Evolutionary conservation across 2,888 invertebrate species (phyloP), one percentile per base, ranked within the genome.

Genomic region (Hydriomena furcata): DNA sequence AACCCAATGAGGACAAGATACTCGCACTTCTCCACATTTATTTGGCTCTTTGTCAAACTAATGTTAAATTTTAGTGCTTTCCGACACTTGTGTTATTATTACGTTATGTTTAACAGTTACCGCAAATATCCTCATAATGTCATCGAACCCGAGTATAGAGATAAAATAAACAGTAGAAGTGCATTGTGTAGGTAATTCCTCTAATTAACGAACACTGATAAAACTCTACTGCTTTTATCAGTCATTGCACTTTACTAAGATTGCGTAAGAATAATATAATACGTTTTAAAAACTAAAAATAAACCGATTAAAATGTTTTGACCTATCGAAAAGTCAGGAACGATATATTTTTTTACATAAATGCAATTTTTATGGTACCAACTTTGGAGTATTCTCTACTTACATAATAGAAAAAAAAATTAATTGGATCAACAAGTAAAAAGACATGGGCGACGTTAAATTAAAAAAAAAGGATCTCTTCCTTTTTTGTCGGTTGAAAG

Each of bases 151-250:
- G n/a, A 2, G 20, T 2, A 46, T 8, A 32, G 7, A 23, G 7
- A 5, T 32, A 12, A 30, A 28, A 28, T 28, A 23, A 6, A 35
- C 44, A 27, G 21, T 8, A 40, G 31, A 31, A 32, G 20, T 46
- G 31, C 40, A 45, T 37, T 46, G 40, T 27, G 11, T 44, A 32
- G 5, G 11, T 44, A 24, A 8, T 6, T 23, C 27, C 12, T 36
- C 41, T 60, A 51, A 58, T 54, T 50, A 49, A 40, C 38, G 43
- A 48, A 55, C 34, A 47, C 27, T 49, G 56, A 54, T 61, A 55
- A 48, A 12, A 34, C 20, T 38, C 44, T 37, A 43, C 49, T 51
- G 51, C 44, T 35, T 25, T 31, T 44, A 52, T 51, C 51, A 58
- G 56, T 49, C 59, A 53, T 40, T 61, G 56, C 53, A 56, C 58